A percentile compares a stretch with the other conserved stretches of the same genome.
phyloP scores from a whole-genome alignment of 2,888 invertebrate species.

The Gymnocheta viridis region DNA sequence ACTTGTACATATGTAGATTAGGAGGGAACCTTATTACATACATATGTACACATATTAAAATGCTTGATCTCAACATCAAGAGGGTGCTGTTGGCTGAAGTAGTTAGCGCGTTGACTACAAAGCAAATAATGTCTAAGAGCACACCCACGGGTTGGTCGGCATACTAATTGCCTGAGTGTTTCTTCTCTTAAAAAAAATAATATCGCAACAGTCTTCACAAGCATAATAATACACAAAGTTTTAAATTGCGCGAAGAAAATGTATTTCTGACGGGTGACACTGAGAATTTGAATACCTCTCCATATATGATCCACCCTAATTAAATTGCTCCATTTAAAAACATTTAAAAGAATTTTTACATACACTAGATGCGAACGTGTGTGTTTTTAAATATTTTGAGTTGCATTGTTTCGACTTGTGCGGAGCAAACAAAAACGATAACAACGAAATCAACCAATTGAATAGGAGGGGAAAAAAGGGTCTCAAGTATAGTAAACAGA shows the following conservation, averaged over 20 bases:
- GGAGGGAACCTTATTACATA: not conserved
- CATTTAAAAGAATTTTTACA: not conserved
- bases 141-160: too few relatives aligned
- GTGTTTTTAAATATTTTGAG: not conserved
- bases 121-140: too few relatives aligned
- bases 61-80: too few relatives aligned
- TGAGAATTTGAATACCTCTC: not conserved
- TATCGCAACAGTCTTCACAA: too few relatives aligned
- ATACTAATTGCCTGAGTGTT: too few relatives aligned
- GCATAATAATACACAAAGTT: too few relatives aligned
- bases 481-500: constrained; percentile 24
- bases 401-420: constrained; percentile 49
- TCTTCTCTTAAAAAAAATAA: too few relatives aligned
- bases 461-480: constrained; percentile 22
- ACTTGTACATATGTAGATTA: not conserved
- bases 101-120: too few relatives aligned
- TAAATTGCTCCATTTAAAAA: not conserved
- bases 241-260: too few relatives aligned
- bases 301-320: not conserved
- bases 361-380: not conserved
- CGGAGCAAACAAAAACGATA: constrained; percentile 1
- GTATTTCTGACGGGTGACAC: not conserved
- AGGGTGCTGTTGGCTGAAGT: too few relatives aligned
- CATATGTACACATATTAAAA: too few relatives aligned
- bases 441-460: constrained; percentile 34